Percentiles rank a stretch among this genome's conserved stretches.
Conservation (phyloP, 2,797 vertebrate species). For the Lepilemur septentrionalis region DNA sequence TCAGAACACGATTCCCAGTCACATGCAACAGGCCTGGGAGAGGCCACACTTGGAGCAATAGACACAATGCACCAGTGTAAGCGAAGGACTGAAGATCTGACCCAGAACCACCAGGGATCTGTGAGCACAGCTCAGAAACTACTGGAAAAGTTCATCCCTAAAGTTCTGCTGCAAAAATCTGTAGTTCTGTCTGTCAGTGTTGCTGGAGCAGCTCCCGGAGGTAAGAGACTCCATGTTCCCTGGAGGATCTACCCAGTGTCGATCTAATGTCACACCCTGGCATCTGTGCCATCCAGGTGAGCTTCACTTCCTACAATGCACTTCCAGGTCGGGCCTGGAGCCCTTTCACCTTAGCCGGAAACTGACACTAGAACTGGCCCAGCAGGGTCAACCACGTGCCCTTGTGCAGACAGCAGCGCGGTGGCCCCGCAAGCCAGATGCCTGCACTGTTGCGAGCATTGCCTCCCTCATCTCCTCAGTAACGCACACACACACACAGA, state of each 20-base stretch:
- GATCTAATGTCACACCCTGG: not conserved
- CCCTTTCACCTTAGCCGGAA: not conserved
- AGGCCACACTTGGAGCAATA: not conserved
- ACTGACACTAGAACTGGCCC: not conserved
- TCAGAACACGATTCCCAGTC: not conserved
- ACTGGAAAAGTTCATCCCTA: not conserved
- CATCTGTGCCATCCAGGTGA: not conserved
- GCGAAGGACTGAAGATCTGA: not conserved
- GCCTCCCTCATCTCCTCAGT: not conserved
- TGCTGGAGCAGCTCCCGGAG: not conserved
- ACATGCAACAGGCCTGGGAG: not conserved
- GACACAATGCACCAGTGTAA: not conserved
- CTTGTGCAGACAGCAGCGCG: not conserved
- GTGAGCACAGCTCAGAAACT: not conserved
- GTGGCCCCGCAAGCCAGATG: not conserved
- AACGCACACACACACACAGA: not conserved
- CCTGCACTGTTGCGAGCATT: not conserved
- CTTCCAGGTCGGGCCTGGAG: not conserved
- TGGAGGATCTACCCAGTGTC: fast-evolving
- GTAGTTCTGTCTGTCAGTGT: not conserved
- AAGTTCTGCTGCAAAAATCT: not conserved
- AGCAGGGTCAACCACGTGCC: not conserved
- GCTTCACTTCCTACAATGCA: not conserved
- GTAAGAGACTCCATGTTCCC: too few species aligned
- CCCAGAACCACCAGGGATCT: not conserved